Base-by-base conservation (phyloP, 2,888 invertebrate genomes). In the Patella pellucida region DNA sequence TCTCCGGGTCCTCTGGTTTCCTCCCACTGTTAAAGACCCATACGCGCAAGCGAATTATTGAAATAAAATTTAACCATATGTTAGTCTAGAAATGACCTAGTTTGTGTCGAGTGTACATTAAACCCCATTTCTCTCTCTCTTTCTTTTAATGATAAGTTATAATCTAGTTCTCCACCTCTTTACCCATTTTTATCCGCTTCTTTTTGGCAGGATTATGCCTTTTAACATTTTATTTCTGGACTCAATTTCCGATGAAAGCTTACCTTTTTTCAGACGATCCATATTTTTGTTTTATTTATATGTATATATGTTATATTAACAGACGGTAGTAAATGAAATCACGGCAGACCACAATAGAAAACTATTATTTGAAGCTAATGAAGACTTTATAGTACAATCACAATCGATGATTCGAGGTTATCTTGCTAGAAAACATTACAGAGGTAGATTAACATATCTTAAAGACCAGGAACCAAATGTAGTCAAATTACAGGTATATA, bases 351-450 rank as follows among this genome's bases (percentile, higher is more conserved):
- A 89, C 72, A 87, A 90, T 80, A 81, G 90, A 71, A 86, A 89
- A 75, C 80, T 88, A 71, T 82, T 90, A 56, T 88, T 89, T 79
- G 83, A 87, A 71, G 83, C 89, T 19, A 89, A 89, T 75, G 89
- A 90, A 74, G 82, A 85, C 89, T 79, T 88, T 75, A 91, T 94
- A 41, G 88, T 92, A 5, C 92, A 90, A 81, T 90, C 94, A 62
- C 95, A 95, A 90, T 94, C 94, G 1, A 89, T 91, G 69, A 92
- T 92, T 73, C 92, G 93, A 81, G 95, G 94, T 19, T 94, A 93
- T 86, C 87, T 94, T 54, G 88, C 92, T 4, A 92, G 94, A 70
- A 92, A 92, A 86, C 91, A 92, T 78, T 91, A 92, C 77, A 82
- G 79, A 16, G 82, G 84, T 19, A 78, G 88, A 19, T 76, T 85